Conservation (phyloP, 2,113 vertebrate genomes). For the Phycodurus eques region DNA sequence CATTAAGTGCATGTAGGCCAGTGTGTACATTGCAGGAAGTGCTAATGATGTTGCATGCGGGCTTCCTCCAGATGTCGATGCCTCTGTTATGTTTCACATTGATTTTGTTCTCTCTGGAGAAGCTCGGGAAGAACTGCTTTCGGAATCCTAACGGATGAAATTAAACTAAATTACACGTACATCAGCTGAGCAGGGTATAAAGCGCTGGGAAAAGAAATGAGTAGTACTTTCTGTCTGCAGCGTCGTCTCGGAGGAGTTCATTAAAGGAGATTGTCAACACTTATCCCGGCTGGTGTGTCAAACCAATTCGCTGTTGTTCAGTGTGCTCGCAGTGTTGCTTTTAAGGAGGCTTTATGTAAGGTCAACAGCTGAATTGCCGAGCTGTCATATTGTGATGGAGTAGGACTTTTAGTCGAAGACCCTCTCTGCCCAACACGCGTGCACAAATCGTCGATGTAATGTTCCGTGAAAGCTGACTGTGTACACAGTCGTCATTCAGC, state of each 20-base stretch:
- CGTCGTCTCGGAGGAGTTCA: background rate
- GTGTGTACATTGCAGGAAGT: background rate
- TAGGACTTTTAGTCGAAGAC: background rate
- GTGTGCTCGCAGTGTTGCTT: background rate
- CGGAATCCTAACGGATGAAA: constrained; percentile 12
- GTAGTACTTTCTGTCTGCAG: background rate
- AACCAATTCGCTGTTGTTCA: constrained; percentile 3
- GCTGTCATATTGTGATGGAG: constrained; percentile 26
- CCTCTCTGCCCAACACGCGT: background rate
- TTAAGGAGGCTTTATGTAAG: background rate
- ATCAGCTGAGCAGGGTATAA: background rate
- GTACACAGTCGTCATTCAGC: constrained; percentile 22
- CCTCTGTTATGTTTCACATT: background rate
- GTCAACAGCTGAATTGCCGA: constrained; percentile 14
- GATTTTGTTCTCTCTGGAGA: background rate
- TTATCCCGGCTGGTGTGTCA: background rate
- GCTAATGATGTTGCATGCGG: background rate
- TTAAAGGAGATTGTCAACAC: constrained; percentile 3
- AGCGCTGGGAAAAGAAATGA: constrained; percentile 1
- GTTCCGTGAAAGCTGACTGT: constrained; percentile 15
- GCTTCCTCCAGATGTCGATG: too few species aligned
- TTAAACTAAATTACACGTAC: constrained; percentile 11
- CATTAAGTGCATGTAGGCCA: background rate
- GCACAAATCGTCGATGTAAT: constrained; percentile 17
- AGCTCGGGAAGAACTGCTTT: background rate